These are phyloP conservation scores for Ceratitis capitata DNA, from an alignment of 1,140 invertebrate species.

Conservation along the genomic window DNA sequence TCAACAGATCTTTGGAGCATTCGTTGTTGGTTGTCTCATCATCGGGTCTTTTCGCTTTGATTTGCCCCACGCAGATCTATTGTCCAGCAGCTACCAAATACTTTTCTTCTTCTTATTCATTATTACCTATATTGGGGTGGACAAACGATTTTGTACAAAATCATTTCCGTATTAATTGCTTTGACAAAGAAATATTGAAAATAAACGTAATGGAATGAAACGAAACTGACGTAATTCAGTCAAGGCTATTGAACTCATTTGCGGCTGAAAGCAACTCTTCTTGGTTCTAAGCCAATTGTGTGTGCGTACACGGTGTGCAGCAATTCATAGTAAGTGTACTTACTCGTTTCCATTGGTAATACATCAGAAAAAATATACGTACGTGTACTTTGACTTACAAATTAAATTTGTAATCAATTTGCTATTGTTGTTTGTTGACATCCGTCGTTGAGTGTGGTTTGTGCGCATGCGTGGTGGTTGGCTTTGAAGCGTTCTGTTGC, in stretches of 20 bases:
- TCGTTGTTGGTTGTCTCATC: neutral
- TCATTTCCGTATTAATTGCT: conserved; percentile 22
- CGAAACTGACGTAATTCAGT: neutral
- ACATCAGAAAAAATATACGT: neutral
- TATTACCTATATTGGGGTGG: neutral
- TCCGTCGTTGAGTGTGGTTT: neutral
- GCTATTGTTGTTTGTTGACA: conserved; percentile 7
- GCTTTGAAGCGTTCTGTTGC: neutral
- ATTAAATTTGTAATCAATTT: conserved; percentile 23
- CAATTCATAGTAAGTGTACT: neutral
- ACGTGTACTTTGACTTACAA: too few species aligned
- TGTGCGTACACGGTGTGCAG: neutral
- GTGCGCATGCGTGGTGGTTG: neutral
- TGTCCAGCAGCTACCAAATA: neutral
- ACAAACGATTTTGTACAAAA: neutral
- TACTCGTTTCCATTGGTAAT: too few species aligned
- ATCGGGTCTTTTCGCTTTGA: too few species aligned
- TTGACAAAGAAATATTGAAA: neutral
- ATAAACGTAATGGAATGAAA: too few species aligned
- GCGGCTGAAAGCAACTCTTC: neutral
- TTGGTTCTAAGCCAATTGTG: neutral
- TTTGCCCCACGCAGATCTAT: neutral
- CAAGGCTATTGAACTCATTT: neutral
- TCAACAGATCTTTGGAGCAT: neutral
- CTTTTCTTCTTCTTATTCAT: neutral